Conservation (phyloP, 2,797 vertebrate species). For the Petrocephalus schoutedeni region DNA sequence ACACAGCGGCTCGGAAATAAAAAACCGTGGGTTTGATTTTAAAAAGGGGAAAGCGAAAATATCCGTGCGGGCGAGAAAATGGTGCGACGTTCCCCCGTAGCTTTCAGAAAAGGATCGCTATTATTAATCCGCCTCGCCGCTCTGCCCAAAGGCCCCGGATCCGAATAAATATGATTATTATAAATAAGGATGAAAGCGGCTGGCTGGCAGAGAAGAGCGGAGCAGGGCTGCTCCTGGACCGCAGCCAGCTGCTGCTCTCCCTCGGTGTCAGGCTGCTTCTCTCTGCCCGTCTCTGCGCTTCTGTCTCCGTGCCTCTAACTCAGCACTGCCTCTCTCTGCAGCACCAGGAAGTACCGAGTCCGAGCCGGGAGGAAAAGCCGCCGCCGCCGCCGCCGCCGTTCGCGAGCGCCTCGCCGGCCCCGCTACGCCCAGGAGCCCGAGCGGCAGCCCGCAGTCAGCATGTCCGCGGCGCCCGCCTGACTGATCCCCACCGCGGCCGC, state of each 20-base stretch:
- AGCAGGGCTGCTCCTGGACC: conserved; percentile 67
- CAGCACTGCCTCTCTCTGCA: conserved; percentile 84
- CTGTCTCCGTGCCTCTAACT: conserved; percentile 68
- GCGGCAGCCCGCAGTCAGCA: not conserved
- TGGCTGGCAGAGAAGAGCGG: conserved; percentile 38
- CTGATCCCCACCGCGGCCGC: not conserved
- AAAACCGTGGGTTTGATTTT: conserved; percentile 22
- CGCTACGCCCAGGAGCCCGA: not conserved
- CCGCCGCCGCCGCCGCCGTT: not conserved
- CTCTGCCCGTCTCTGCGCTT: conserved; percentile 65
- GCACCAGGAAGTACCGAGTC: conserved; percentile 68
- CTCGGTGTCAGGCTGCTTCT: conserved; percentile 73
- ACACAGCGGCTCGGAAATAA: conserved; percentile 20
- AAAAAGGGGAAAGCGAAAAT: conserved; percentile 33
- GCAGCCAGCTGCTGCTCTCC: conserved; percentile 69
- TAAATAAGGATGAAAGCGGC: conserved; percentile 45
- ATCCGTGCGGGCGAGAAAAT: conserved; percentile 39
- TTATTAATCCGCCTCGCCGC: conserved; percentile 63
- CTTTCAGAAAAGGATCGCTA: conserved; percentile 60
- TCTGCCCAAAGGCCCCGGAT: conserved; percentile 52
- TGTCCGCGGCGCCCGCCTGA: not conserved
- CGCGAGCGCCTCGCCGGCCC: not conserved
- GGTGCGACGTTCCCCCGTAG: conserved; percentile 58
- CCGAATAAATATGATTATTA: conserved; percentile 47
- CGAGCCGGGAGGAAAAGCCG: conserved; percentile 22